Evolutionary conservation across 2,797 vertebrate species (phyloP).

Genomic region (Anabacerthia variegaticeps): DNA sequence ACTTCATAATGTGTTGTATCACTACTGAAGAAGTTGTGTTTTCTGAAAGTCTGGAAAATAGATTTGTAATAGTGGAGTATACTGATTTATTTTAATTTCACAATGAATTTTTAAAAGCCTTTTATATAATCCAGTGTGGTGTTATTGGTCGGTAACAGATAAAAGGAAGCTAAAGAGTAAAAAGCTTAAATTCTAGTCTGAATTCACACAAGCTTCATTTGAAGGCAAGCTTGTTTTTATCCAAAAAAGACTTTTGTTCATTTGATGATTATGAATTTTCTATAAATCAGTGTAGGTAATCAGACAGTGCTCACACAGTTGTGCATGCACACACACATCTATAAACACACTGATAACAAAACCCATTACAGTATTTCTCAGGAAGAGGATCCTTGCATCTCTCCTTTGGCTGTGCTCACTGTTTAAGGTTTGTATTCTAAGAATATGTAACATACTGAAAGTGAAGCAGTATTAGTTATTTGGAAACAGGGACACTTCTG

Average conservation of each 20-base stretch:
- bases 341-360: background rate
- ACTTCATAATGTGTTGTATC: background rate
- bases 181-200: background rate
- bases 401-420: background rate
- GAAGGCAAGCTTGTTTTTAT: background rate
- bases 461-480: background rate
- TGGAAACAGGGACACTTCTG: background rate
- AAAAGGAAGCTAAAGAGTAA: background rate
- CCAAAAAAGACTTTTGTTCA: background rate
- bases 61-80: background rate
- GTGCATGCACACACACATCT: fast-evolving
- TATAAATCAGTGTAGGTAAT: background rate
- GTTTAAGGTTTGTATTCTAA: background rate
- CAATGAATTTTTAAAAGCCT: background rate
- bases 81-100: background rate
- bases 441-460: background rate
- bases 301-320: background rate
- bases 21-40: background rate
- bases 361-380: background rate
- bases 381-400: background rate
- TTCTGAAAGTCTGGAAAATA: background rate
- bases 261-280: background rate
- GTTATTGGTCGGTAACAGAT: background rate
- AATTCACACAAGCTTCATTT: background rate
- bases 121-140: background rate